Base-by-base conservation (phyloP, 2,888 invertebrate species). In the Neoscelio sp. region DNA sequence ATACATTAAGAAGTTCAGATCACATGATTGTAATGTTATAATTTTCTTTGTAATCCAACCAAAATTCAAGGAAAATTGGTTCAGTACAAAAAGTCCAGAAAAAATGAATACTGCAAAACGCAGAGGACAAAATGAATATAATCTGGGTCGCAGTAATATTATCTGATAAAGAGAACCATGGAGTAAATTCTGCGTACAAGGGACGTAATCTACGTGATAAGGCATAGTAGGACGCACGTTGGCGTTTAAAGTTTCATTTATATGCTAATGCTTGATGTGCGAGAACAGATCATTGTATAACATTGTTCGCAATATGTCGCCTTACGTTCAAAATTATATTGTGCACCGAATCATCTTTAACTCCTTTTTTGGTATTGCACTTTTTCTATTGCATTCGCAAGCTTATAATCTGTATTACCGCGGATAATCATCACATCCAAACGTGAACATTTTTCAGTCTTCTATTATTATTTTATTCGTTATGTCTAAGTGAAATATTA, bases 141-240 rank as follows among this genome's bases (percentile, higher is more conserved):
- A 48, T 50, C 50, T 50, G 7, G 50, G 50, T 15, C 17, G 50
- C 15, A 50, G 28, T 30, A 50, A 50, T 28, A 50, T 50, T 28
- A 50, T 50, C 13, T 5, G 33, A 52, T 52, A 52, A 52, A 30
- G 33, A 6, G n/a, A 33, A 18, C n/a, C 35, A 33, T 6, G 52
- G n/a, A 33, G 35, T 52, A 52, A 52, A 52, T 52, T 52, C 15
- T 52, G 33, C 52, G 52, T 52, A n/a, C 28, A 52, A 52, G 52
- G 33, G n/a, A 33, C 17, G 7, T 52, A 52, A 52, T 52, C 52
- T 52, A 52, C 15, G 33, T 33, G 52, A 52, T 52, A 52, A 52
- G 52, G 52, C 30, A 50, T n/a, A 2, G 30, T 1, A 33, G 2
- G 15, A 52, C n/a, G 17, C 52, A 33, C 30, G 52, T 28, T 52